Percentiles rank a stretch among this genome's conserved stretches.
Conservation (phyloP, 2,113 vertebrate species). For the Paralichthys olivaceus region DNA sequence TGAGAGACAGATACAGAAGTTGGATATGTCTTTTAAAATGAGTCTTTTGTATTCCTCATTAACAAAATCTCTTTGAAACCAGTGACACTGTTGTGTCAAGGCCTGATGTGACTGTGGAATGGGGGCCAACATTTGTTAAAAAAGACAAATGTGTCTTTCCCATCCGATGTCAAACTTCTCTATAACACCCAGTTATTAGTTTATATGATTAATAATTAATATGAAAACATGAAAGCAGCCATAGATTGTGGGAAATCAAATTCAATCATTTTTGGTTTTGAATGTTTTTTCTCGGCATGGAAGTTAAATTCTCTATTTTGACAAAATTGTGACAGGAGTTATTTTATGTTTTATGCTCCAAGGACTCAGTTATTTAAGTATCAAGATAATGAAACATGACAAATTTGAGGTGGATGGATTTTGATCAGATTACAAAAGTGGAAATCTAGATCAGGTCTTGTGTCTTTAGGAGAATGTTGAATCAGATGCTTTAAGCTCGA, state of each 20-base stretch:
- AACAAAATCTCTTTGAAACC: slow-evolving; percentile 57
- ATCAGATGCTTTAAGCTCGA: neutral
- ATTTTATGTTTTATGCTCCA: slow-evolving; percentile 30
- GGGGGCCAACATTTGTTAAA: slow-evolving; percentile 37
- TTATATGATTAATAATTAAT: slow-evolving; percentile 33
- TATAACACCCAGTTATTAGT: slow-evolving; percentile 6
- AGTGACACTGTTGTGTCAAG: slow-evolving; percentile 57
- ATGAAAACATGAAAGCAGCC: slow-evolving; percentile 1
- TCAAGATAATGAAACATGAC: neutral
- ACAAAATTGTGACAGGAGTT: slow-evolving; percentile 1
- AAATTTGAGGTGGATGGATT: neutral
- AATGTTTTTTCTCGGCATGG: neutral
- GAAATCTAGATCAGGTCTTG: too few relatives aligned
- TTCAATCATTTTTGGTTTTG: slow-evolving; percentile 16
- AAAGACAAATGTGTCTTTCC: slow-evolving; percentile 39
- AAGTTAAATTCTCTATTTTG: too few relatives aligned
- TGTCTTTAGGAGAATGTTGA: neutral
- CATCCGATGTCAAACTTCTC: slow-evolving; percentile 28
- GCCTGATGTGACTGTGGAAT: slow-evolving; percentile 41
- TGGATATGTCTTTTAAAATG: slow-evolving; percentile 40
- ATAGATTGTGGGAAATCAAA: slow-evolving; percentile 6
- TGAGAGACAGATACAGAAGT: slow-evolving; percentile 8
- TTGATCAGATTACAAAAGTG: too few relatives aligned
- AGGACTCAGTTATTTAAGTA: neutral
- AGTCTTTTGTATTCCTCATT: slow-evolving; percentile 63